These are phyloP conservation scores for Muscicapa striata DNA, from an alignment of 2,797 vertebrate genomes.

Conservation along the genomic window DNA sequence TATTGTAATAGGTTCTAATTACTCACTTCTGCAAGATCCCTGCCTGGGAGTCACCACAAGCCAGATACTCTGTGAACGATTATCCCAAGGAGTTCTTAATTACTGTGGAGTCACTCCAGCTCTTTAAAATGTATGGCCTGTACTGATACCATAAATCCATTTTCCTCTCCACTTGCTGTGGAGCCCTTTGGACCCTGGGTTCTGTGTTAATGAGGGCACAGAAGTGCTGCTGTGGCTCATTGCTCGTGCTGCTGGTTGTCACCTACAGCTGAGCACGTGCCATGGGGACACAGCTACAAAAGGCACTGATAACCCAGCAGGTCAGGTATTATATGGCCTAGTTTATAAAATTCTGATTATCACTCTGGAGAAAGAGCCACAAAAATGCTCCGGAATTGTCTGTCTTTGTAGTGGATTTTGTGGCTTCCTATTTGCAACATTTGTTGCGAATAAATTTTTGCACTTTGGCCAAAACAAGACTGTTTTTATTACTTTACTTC, in stretches of 20 bases:
- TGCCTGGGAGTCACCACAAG: neutral
- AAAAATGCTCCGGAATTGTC: neutral
- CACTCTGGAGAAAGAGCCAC: neutral
- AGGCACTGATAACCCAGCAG: neutral
- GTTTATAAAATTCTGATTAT: neutral
- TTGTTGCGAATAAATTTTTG: neutral
- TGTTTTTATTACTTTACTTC: constrained; percentile 15
- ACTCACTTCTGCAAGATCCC: neutral
- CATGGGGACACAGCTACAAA: neutral
- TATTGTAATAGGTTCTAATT: neutral
- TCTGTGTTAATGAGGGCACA: neutral
- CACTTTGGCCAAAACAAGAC: constrained; percentile 6
- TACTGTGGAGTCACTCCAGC: neutral
- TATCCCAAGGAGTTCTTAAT: constrained; percentile 16
- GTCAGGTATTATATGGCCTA: neutral
- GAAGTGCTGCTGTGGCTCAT: neutral
- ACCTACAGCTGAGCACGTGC: rapidly evolving
- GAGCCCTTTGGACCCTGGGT: neutral
- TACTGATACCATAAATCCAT: neutral
- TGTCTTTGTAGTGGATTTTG: neutral
- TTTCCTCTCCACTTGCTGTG: neutral
- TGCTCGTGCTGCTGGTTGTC: neutral
- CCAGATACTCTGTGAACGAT: constrained; percentile 3
- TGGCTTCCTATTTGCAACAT: neutral
- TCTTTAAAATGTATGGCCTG: neutral